Evolutionary conservation across 2,888 invertebrate species (phyloP).

Genomic region (Andrena trimmerana): DNA sequence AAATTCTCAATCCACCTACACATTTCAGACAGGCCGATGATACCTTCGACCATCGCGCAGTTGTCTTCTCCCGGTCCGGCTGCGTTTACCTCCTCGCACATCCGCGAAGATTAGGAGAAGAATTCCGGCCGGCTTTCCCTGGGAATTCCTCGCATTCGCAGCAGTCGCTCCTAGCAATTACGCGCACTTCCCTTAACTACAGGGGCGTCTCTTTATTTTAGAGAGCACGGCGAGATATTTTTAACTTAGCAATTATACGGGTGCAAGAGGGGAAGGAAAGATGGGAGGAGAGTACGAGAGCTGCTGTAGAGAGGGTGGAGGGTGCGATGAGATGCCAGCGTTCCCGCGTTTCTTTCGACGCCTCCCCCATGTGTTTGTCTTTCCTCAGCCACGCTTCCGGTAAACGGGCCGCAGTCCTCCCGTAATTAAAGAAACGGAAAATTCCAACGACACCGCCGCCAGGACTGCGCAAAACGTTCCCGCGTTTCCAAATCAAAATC

Average conservation of each 20-base stretch:
- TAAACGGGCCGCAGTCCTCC: conserved; percentile 49
- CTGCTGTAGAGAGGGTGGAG: neutral
- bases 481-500: conserved; percentile 28
- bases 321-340: conserved; percentile 49
- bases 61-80: conserved; percentile 8
- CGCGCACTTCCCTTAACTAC: conserved; percentile 63
- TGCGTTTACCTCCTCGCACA: conserved; percentile 28
- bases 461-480: conserved; percentile 30
- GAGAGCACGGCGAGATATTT: conserved; percentile 69
- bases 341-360: conserved; percentile 68
- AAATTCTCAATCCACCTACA: neutral
- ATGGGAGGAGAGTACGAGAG: conserved; percentile 10
- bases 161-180: conserved; percentile 63
- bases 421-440: conserved; percentile 70
- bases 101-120: conserved; percentile 58
- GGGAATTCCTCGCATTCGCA: conserved; percentile 60
- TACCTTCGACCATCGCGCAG: neutral
- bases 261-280: conserved; percentile 21
- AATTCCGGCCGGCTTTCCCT: conserved; percentile 46
- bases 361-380: conserved; percentile 62
- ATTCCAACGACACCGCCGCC: conserved; percentile 59
- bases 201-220: conserved; percentile 71
- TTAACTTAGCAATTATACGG: conserved; percentile 74
- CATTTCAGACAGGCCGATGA: neutral
- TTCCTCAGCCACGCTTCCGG: conserved; percentile 61